Percentiles rank a stretch among this genome's conserved stretches.
Conservation (phyloP, 2,888 invertebrate genomes). For the Nomada ferruginata region DNA sequence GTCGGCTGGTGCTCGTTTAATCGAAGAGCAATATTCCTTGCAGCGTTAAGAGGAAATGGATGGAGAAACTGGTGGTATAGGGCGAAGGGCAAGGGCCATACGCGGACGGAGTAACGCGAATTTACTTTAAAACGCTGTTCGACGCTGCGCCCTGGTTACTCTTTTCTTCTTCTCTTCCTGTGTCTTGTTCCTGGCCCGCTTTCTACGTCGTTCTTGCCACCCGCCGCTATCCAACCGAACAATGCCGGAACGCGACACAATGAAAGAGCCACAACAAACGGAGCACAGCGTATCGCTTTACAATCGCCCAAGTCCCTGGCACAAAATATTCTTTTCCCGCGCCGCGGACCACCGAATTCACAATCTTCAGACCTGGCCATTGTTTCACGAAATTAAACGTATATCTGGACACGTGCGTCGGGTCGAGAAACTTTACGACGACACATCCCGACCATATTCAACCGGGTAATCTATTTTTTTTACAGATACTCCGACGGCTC, state of each 20-base stretch:
- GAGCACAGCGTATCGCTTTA: constrained; percentile 63
- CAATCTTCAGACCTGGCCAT: constrained; percentile 43
- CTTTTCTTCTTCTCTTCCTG: not conserved
- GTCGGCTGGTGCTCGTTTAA: constrained; percentile 29
- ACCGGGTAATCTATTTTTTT: not conserved
- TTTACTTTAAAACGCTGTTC: constrained; percentile 49
- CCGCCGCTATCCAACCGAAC: constrained; percentile 42
- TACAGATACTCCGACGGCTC: not conserved
- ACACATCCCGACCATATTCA: constrained; percentile 1
- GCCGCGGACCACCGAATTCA: constrained; percentile 44
- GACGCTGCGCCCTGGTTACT: constrained; percentile 8
- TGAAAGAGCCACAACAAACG: constrained; percentile 56
- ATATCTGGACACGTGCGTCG: constrained; percentile 39
- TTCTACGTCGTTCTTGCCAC: constrained; percentile 10
- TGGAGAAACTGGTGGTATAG: not conserved
- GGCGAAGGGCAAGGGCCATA: constrained; percentile 26
- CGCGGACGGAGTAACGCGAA: constrained; percentile 50
- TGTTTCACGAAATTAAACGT: constrained; percentile 58
- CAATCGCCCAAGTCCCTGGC: constrained; percentile 60
- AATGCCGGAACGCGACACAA: constrained; percentile 58
- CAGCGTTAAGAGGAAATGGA: constrained; percentile 44
- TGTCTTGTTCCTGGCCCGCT: constrained; percentile 4
- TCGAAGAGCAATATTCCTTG: constrained; percentile 43
- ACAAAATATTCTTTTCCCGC: constrained; percentile 55
- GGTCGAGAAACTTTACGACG: constrained; percentile 20